Evolutionary conservation across 2,113 vertebrate genomes (phyloP).

Genomic region (Eurypyga helias): DNA sequence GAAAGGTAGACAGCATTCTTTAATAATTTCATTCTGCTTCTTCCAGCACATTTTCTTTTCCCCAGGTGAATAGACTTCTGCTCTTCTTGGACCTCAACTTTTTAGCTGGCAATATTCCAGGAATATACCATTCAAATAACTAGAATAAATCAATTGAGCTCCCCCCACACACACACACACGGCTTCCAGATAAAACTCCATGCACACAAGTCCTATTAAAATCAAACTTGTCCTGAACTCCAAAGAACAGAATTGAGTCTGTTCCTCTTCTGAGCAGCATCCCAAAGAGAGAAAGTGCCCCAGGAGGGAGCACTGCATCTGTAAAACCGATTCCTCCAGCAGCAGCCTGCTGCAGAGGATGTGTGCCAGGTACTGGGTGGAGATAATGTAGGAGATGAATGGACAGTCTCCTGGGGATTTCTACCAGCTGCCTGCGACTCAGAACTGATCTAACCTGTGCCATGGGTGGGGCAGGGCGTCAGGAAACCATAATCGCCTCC

Average conservation of each 20-base stretch:
- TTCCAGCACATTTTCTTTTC: background rate
- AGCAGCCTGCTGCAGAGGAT: background rate
- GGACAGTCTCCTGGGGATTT: constrained; percentile 2
- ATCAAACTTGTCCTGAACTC: background rate
- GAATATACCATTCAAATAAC: background rate
- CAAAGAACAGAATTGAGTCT: background rate
- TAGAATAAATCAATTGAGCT: background rate
- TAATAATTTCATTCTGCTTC: background rate
- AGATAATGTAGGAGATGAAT: constrained; percentile 25
- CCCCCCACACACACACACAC: background rate
- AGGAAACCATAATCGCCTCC: constrained; percentile 50
- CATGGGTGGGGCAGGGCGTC: constrained; percentile 53
- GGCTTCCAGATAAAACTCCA: background rate
- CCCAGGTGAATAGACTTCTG: background rate
- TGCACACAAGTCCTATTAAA: background rate
- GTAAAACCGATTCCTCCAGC: background rate
- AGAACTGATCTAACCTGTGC: constrained; percentile 64
- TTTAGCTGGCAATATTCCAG: background rate
- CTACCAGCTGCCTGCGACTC: constrained; percentile 44
- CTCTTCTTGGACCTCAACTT: background rate
- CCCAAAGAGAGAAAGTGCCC: background rate
- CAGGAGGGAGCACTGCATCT: background rate
- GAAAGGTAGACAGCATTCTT: background rate
- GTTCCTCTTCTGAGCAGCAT: background rate
- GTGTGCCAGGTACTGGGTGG: constrained; percentile 56